A percentile compares a stretch with the other conserved stretches of the same genome.
These are phyloP conservation scores for Sinonovacula constricta DNA, from an alignment of 1,140 invertebrate genomes.

Conservation along the genomic window DNA sequence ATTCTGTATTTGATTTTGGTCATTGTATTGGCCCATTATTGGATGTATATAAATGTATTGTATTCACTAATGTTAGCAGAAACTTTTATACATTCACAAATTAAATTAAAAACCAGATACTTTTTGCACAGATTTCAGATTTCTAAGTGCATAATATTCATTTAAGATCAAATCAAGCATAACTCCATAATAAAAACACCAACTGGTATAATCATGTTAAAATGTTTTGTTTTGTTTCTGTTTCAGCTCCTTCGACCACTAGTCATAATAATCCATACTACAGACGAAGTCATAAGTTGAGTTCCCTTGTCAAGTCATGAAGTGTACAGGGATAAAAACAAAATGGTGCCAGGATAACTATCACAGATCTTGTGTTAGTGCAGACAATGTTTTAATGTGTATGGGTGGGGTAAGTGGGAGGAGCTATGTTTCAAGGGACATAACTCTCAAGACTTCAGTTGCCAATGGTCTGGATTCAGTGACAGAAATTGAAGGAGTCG, in stretches of 20 bases:
- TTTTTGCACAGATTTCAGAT: not conserved
- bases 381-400: not conserved
- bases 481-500: no score
- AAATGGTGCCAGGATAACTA: not conserved
- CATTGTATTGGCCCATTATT: not conserved
- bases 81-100: not conserved
- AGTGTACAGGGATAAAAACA: not conserved
- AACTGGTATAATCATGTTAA: not conserved
- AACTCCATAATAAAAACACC: no score
- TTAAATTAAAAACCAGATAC: not conserved
- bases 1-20: not conserved
- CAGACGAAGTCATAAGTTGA: constrained; percentile 40
- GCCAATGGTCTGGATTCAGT: no score
- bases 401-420: not conserved
- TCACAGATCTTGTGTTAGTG: not conserved
- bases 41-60: not conserved
- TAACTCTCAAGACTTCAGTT: not conserved
- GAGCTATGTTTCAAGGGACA: not conserved
- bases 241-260: constrained; percentile 54
- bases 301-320: constrained; percentile 46
- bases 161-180: no score
- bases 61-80: not conserved
- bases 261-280: constrained; percentile 50
- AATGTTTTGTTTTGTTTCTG: constrained; percentile 9
- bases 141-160: not conserved